Evolutionary conservation across 2,113 vertebrate species (phyloP), one percentile per base, ranked within the genome.

Genomic region (Hippoglossus stenolepis): DNA sequence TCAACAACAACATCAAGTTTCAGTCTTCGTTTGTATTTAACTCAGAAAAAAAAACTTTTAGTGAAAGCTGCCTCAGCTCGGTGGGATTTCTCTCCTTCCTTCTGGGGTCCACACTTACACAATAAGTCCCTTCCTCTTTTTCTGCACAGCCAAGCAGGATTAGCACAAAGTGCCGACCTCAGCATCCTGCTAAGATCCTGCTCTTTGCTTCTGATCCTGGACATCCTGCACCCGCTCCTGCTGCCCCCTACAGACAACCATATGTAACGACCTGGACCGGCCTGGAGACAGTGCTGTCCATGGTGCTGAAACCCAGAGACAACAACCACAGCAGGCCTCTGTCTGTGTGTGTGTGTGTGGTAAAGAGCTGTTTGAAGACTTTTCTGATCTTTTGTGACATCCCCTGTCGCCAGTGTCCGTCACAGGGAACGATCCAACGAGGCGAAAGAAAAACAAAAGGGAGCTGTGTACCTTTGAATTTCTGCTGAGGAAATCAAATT

Each of bases 131-230:
- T 74, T 26, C 43, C 47, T n/a, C 35, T n/a, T 69, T 90, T 88
- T 89, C 75, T 85, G 89, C 85, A 65, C 73, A 72, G 35, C 57
- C 82, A 78, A 59, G 89, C 84, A 78, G 89, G 84, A 90, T 90
- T 90, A 89, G 40, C 65, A 20, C 62, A 73, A 43, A 76, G 31
- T 77, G 87, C 24, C 65, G 20, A 58, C 81, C 64, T 91, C 90
- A 92, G 90, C 87, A 24, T 74, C 79, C 85, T 70, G 69, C 70
- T 61, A 63, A 82, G 77, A 83, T 73, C 73, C 84, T 58, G 63
- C 66, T 68, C 77, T 86, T 60, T 64, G 54, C 62, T 51, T 66
- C 71, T 73, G 73, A 81, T 79, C 71, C 71, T 49, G 58, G 40
- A 21, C 70, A 11, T 31, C 60, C 72, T 20, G n/a, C 72, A 63